These are phyloP conservation scores for Chaetura pelagica DNA, from an alignment of 2,113 vertebrate genomes.

Conservation along the genomic window DNA sequence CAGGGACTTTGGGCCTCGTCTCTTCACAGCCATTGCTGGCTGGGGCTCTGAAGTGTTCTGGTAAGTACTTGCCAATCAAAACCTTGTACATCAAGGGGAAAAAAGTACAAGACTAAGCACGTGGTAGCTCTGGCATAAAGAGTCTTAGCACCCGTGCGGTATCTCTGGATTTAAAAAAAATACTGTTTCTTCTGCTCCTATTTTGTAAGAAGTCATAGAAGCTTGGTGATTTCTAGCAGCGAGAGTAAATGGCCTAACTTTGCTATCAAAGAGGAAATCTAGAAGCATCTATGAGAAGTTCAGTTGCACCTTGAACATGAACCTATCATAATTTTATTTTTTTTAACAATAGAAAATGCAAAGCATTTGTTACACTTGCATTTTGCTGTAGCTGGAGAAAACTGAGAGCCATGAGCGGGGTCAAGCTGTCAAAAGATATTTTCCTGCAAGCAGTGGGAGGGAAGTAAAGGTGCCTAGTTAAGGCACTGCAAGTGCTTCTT, in stretches of 20 bases:
- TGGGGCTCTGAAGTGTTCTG: constrained; percentile 91
- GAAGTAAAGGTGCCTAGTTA: neutral
- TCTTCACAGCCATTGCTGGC: constrained; percentile 92
- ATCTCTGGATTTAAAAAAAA: neutral
- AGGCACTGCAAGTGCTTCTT: neutral
- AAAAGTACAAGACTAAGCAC: neutral
- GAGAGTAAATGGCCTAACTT: neutral
- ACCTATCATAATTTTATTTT: neutral
- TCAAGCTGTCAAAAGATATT: neutral
- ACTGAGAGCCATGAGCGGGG: neutral
- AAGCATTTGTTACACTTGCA: neutral
- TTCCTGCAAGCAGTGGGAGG: neutral
- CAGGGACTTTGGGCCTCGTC: constrained; percentile 92
- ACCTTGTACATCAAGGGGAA: neutral
- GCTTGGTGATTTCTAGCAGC: neutral
- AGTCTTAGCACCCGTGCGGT: neutral
- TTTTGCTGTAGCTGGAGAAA: neutral
- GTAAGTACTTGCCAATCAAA: constrained; percentile 75
- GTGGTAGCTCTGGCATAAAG: neutral
- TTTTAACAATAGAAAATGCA: neutral
- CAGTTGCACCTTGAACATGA: neutral
- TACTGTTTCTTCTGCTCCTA: fast-evolving
- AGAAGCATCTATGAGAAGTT: neutral
- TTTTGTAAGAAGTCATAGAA: neutral
- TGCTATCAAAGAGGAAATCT: neutral